These are phyloP conservation scores for Caenorhabditis inopinata DNA, from an alignment of 1,140 invertebrate species.

Conservation along the genomic window DNA sequence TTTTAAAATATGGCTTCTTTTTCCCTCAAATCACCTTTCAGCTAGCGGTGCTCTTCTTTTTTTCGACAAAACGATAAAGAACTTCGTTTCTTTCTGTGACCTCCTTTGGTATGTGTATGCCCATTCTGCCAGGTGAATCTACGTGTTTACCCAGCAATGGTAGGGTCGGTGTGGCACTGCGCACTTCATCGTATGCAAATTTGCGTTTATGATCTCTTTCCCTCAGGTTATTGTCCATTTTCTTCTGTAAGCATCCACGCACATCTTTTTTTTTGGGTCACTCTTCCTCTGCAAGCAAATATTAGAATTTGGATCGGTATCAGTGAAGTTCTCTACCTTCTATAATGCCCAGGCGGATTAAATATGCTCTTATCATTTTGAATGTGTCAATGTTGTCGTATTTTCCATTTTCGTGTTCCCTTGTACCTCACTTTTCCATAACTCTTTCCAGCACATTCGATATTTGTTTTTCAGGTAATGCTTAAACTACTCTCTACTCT, in stretches of 20 bases:
- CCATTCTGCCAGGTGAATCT: background rate
- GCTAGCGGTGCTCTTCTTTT: background rate
- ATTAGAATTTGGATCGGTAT: too few species aligned
- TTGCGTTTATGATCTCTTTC: constrained; percentile 26
- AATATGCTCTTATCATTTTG: too few species aligned
- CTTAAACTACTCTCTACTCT: background rate
- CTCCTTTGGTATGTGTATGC: background rate
- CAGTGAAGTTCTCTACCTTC: too few species aligned
- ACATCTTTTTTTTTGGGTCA: background rate
- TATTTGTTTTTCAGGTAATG: constrained; percentile 8
- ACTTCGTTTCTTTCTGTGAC: background rate
- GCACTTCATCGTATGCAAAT: constrained; percentile 34
- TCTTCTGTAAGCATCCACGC: background rate
- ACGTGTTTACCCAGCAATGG: constrained; percentile 5
- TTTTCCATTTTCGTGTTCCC: too few species aligned
- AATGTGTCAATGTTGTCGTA: too few species aligned
- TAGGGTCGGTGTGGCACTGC: background rate
- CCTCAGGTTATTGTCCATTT: background rate
- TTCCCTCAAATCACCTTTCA: constrained; percentile 5
- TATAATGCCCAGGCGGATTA: too few species aligned
- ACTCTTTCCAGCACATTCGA: too few species aligned
- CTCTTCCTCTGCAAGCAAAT: too few species aligned
- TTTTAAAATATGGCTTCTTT: constrained; percentile 5
- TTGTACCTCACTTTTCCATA: too few species aligned
- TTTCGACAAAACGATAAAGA: background rate